phyloP scores from a whole-genome alignment of 2,888 invertebrate genomes.

The Nipponacmea schrenckii region DNA sequence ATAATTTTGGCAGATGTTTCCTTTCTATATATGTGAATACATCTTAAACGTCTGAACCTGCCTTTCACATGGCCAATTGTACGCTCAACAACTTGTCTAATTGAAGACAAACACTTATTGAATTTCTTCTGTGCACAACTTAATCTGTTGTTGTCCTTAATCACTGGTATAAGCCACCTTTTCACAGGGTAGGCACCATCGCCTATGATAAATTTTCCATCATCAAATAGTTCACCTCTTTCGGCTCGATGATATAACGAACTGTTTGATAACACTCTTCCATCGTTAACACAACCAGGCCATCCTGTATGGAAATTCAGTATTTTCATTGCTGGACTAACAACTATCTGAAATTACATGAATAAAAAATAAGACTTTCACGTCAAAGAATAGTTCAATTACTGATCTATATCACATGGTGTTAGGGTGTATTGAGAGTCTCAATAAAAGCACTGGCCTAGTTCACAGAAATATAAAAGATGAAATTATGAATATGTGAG shows the following conservation, averaged over 20 bases:
- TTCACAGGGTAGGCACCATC: neutral
- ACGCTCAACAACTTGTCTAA: conserved; percentile 11
- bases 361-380: neutral
- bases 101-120: conserved; percentile 4
- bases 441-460: too few relatives aligned
- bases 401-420: too few relatives aligned
- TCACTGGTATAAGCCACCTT: neutral
- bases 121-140: neutral
- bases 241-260: neutral
- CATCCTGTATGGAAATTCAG: conserved; percentile 3
- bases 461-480: too few relatives aligned
- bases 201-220: neutral
- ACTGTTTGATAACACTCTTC: conserved; percentile 1
- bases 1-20: neutral
- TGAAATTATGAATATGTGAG: too few relatives aligned
- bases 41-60: neutral
- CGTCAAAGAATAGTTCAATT: too few relatives aligned
- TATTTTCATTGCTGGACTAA: neutral
- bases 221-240: neutral
- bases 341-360: neutral
- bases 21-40: neutral
- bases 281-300: conserved; percentile 9
- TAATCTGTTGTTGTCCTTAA: neutral
- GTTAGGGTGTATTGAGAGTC: too few relatives aligned
- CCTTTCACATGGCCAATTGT: conserved; percentile 9